Percentiles rank a stretch among this genome's conserved stretches.
phyloP scores from a whole-genome alignment of 1,140 invertebrate genomes.

The Monochamus saltuarius region DNA sequence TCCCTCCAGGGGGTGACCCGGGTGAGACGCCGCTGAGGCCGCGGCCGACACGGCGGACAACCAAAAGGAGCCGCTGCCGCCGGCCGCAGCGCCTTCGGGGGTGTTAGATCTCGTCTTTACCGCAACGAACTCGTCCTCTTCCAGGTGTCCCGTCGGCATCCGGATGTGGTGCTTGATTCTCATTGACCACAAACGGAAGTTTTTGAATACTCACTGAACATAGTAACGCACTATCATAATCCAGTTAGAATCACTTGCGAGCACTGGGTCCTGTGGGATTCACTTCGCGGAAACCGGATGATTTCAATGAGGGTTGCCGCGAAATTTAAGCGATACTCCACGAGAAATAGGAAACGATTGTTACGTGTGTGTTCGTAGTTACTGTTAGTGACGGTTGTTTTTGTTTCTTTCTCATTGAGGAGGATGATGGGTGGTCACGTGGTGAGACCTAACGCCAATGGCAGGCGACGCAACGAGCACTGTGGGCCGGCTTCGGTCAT shows the following conservation, averaged over 20 bases:
- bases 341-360: conserved; percentile 51
- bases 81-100: conserved; percentile 43
- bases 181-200: conserved; percentile 26
- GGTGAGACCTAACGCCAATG: conserved; percentile 41
- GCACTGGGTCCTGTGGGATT: conserved; percentile 1
- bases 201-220: conserved; percentile 17
- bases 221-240: conserved; percentile 15
- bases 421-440: conserved; percentile 52
- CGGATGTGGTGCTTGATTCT: conserved; percentile 48
- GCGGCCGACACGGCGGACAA: conserved; percentile 45
- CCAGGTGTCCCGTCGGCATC: conserved; percentile 52
- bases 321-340: conserved; percentile 37
- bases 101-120: conserved; percentile 52
- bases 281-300: conserved; percentile 2
- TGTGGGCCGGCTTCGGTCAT: conserved; percentile 32
- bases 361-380: conserved; percentile 50
- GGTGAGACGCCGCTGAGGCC: conserved; percentile 30
- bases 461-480: conserved; percentile 30
- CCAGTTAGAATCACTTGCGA: not conserved
- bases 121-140: conserved; percentile 51
- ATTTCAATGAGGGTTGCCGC: conserved; percentile 18
- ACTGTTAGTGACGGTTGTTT: conserved; percentile 52
- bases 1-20: conserved; percentile 43
- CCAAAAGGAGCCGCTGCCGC: conserved; percentile 50
- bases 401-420: conserved; percentile 52